Conservation (phyloP, 2,888 invertebrate genomes). For the Rotaria socialis region DNA sequence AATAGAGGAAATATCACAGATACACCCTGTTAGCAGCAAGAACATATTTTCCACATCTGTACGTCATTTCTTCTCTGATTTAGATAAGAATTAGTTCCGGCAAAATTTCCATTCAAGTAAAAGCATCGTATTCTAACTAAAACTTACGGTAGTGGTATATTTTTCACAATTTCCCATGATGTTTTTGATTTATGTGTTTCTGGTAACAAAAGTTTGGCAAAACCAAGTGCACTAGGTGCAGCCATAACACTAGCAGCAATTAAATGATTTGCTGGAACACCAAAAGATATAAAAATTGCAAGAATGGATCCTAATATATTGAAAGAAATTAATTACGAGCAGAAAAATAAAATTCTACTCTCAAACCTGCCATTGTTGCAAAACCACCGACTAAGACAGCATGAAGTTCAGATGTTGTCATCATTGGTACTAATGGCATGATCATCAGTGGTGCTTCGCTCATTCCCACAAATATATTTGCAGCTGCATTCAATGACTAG, state of each 20-base stretch:
- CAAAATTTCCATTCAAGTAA: no score
- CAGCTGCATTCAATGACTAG: constrained; percentile 40
- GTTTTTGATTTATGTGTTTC: constrained; percentile 78
- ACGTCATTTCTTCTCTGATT: no score
- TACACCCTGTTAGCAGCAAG: no score
- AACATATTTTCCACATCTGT: no score
- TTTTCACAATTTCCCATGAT: constrained; percentile 69
- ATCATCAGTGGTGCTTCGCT: constrained; percentile 83
- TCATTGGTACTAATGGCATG: constrained; percentile 74
- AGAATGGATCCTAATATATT: constrained; percentile 39
- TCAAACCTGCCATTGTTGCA: constrained; percentile 83
- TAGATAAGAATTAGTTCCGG: no score
- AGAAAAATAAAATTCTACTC: constrained; percentile 70
- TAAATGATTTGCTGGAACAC: constrained; percentile 70
- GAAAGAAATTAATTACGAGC: not conserved
- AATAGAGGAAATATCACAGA: no score
- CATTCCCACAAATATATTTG: constrained; percentile 46
- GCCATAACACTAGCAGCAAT: constrained; percentile 92
- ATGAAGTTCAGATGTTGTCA: constrained; percentile 86
- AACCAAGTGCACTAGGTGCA: constrained; percentile 84
- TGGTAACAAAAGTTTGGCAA: constrained; percentile 82
- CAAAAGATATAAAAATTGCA: constrained; percentile 36
- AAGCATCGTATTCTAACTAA: not conserved
- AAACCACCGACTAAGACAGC: constrained; percentile 87
- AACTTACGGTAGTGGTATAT: constrained; percentile 62